phyloP scores from a whole-genome alignment of 1,140 invertebrate species.

The Cryptotermes secundus region DNA sequence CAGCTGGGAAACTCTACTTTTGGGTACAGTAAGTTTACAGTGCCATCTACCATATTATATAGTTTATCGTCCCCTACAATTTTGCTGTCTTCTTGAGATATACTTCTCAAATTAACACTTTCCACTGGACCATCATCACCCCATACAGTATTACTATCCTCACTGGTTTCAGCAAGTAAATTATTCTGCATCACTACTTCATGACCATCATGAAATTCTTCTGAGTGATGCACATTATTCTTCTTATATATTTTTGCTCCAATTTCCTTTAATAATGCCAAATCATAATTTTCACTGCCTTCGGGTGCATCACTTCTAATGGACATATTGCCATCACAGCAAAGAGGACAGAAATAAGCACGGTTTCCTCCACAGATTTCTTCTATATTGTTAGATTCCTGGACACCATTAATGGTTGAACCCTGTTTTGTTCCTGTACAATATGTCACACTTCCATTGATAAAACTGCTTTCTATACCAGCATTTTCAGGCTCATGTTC shows the following conservation, averaged over 20 bases:
- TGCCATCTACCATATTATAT: background rate
- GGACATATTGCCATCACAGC: conserved; percentile 22
- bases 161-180: background rate
- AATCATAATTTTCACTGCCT: background rate
- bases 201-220: background rate
- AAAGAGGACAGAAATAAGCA: conserved; percentile 22
- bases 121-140: background rate
- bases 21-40: background rate
- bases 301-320: background rate
- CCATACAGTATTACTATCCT: background rate
- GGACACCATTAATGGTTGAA: background rate
- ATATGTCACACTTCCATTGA: background rate
- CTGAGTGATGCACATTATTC: background rate
- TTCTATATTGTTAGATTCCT: background rate
- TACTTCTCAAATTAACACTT: background rate
- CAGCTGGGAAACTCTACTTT: background rate
- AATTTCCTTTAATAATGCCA: background rate
- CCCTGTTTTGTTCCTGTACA: background rate
- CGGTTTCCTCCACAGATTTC: background rate
- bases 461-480: background rate
- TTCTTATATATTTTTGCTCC: background rate
- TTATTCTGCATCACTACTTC: background rate
- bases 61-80: background rate
- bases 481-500: background rate
- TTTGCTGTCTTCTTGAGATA: background rate